Evolutionary conservation across 2,797 vertebrate species (phyloP), one percentile per base, ranked within the genome.

Genomic region (Lagocephalus sceleratus): DNA sequence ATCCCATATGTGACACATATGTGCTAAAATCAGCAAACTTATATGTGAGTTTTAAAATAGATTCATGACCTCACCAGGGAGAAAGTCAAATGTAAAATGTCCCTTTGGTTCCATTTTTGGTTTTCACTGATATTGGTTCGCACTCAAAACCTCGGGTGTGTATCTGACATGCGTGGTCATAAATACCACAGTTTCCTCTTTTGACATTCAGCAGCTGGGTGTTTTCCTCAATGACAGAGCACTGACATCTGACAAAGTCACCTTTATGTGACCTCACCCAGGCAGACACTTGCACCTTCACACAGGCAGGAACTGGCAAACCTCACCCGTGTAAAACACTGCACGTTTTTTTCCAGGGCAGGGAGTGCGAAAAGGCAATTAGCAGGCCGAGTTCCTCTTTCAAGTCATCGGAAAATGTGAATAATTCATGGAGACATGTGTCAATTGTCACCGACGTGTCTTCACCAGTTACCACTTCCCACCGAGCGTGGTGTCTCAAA

Each of bases 241-340:
- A 38, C 58, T 56, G 60, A 51, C 51, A 45, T 51, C 35, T 42
- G 50, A 60, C 62, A 63, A 41, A 21, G 26, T 56, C 62, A 63
- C 70, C 64, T 69, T 75, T 51, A 62, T 63, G 53, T 45, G 45
- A 62, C 38, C 54, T 58, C 42, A 45, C 35, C 35, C 22, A 11
- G 49, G 57, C 47, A 66, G 22, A 47, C 19, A 52, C 17, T 35
- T 51, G 32, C 45, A 48, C 22, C 17, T 49, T 43, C 20, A 51
- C 12, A 20, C 49, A 43, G 40, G 54, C 12, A 44, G 51, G 61
- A 23, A 54, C 19, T 25, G 29, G 51, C 16, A 51, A 43, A 53
- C 17, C 23, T 20, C 50, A 53, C 26, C 23, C 10, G 51, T 14
- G 32, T 21, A 35, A 35, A 35, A 14, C 11, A 35, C 11, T 5